Percentiles rank a stretch among this genome's conserved stretches.
Evolutionary conservation across 2,797 vertebrate species (phyloP).

Genomic region (Galago senegalensis): DNA sequence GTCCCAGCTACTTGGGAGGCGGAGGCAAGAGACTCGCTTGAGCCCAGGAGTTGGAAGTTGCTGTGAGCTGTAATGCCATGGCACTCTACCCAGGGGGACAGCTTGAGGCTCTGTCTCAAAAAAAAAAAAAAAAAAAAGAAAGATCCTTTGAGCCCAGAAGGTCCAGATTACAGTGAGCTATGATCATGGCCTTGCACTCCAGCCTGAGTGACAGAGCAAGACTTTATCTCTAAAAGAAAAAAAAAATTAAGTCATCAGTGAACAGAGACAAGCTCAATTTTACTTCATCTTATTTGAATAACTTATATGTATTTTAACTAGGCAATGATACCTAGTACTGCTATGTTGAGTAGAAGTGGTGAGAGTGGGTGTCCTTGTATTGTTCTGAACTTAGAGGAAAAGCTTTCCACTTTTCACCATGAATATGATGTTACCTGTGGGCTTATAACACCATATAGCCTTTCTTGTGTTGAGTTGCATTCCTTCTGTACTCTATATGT

Average conservation of each 20-base stretch:
- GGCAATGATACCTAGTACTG: too few relatives aligned
- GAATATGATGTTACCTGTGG: background rate
- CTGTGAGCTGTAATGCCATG: too few relatives aligned
- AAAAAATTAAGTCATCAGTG: background rate
- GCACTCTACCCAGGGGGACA: too few relatives aligned
- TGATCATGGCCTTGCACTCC: background rate
- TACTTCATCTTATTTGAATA: background rate
- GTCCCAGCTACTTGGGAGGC: too few relatives aligned
- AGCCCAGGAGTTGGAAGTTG: too few relatives aligned
- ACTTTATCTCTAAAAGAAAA: background rate
- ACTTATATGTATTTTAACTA: background rate
- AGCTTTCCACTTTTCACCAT: background rate
- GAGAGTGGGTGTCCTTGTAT: background rate
- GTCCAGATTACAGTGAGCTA: background rate
- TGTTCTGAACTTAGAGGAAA: background rate
- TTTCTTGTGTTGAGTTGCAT: background rate
- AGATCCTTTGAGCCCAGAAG: background rate
- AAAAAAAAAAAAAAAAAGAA: background rate
- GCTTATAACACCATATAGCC: background rate
- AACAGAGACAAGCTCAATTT: background rate
- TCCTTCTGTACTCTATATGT: background rate
- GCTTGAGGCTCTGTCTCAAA: too few relatives aligned
- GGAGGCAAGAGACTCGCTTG: too few relatives aligned
- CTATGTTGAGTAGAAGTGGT: background rate
- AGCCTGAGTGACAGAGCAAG: background rate